These are phyloP conservation scores for Temnothorax nylanderi DNA, from an alignment of 1,140 invertebrate genomes.

Conservation along the genomic window DNA sequence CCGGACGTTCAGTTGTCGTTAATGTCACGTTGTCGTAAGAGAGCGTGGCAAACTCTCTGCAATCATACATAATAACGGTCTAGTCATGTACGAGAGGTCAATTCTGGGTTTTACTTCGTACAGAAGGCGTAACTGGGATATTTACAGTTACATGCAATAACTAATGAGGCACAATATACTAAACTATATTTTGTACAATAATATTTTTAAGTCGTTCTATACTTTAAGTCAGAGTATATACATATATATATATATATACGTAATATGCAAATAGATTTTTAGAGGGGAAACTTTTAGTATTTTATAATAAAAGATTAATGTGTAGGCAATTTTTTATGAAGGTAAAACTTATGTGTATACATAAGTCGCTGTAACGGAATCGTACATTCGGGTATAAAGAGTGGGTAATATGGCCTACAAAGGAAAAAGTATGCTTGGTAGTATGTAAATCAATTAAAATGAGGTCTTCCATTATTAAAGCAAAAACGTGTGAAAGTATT, in stretches of 20 bases:
- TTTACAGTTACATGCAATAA: conserved; percentile 75
- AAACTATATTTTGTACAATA: conserved; percentile 79
- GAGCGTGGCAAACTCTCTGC: conserved; percentile 4
- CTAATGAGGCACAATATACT: conserved; percentile 75
- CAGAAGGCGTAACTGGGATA: conserved; percentile 54
- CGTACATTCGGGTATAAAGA: conserved; percentile 44
- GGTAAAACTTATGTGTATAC: conserved; percentile 62
- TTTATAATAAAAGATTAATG: conserved; percentile 64
- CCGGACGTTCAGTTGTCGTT: conserved; percentile 14
- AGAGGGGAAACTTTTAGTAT: conserved; percentile 73
- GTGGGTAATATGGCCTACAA: conserved; percentile 64
- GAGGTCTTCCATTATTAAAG: conserved; percentile 75
- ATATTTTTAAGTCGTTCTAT: conserved; percentile 67
- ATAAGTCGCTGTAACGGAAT: conserved; percentile 44
- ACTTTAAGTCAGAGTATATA: conserved; percentile 50
- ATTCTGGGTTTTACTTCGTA: conserved; percentile 67
- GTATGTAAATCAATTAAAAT: conserved; percentile 73
- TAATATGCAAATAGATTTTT: conserved; percentile 76
- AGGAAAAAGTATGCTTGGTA: conserved; percentile 60
- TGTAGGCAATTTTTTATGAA: conserved; percentile 70
- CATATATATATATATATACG: conserved; percentile 47
- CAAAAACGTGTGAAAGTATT: conserved; percentile 67
- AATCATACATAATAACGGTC: conserved; percentile 24
- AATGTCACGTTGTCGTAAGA: conserved; percentile 16
- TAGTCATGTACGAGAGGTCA: conserved; percentile 61